phyloP scores from a whole-genome alignment of 2,888 invertebrate species.

The Megamerina dolium region DNA sequence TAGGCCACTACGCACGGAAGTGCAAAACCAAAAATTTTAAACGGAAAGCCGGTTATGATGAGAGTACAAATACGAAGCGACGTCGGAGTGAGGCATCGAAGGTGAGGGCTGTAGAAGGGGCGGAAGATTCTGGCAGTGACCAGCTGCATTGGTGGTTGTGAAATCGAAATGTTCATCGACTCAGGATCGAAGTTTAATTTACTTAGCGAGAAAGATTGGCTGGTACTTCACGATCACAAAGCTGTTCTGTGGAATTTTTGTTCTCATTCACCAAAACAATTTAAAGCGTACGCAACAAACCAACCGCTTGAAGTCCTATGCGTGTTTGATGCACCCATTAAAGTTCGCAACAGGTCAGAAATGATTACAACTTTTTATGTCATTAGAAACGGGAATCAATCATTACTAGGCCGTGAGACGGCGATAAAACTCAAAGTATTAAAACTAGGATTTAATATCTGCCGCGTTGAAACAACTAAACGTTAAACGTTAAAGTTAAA shows the following conservation, averaged over 20 bases:
- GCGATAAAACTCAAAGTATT: slow-evolving; percentile 14
- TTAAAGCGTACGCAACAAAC: slow-evolving; percentile 13
- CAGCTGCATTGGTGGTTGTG: not conserved
- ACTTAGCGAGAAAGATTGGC: slow-evolving; percentile 6
- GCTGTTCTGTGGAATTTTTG: slow-evolving; percentile 8
- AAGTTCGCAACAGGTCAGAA: not conserved
- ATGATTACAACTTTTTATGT: slow-evolving; percentile 6
- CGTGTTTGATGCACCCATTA: slow-evolving; percentile 14
- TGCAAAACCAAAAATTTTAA: too few species aligned
- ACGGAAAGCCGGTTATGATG: too few species aligned
- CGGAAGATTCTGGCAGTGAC: too few species aligned
- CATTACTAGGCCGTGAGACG: slow-evolving; percentile 9
- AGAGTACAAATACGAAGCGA: slow-evolving; percentile 19
- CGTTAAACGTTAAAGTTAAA: slow-evolving; percentile 2
- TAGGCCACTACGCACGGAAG: too few species aligned
- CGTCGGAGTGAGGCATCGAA: not conserved
- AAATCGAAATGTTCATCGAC: slow-evolving; percentile 9
- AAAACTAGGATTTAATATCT: slow-evolving; percentile 9
- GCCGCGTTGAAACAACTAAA: not conserved
- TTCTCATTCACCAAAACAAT: slow-evolving; percentile 8
- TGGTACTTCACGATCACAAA: not conserved
- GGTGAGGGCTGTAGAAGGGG: slow-evolving; percentile 1
- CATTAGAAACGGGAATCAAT: too few species aligned
- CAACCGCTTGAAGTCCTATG: slow-evolving; percentile 4
- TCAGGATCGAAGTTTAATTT: slow-evolving; percentile 11